Conservation (phyloP, 2,113 vertebrate species). For the Papio anubis region DNA sequence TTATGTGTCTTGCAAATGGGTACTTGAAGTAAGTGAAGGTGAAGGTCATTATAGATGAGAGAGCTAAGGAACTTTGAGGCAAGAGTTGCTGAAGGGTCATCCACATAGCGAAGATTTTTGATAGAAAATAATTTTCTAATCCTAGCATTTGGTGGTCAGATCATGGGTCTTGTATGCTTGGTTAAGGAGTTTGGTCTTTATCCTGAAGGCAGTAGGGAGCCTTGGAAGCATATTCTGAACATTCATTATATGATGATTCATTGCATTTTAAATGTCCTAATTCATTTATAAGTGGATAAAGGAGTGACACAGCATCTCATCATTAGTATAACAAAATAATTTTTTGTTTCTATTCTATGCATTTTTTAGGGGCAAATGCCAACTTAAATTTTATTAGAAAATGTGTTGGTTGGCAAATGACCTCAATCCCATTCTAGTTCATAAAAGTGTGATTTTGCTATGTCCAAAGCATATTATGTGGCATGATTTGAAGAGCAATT, state of each 20-base stretch:
- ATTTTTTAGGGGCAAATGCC: not conserved
- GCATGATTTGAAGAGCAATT: not conserved
- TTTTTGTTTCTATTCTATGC: not conserved
- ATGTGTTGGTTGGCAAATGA: not conserved
- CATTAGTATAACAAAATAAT: not conserved
- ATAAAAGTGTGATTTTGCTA: not conserved
- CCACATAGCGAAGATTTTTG: not conserved
- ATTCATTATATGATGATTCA: not conserved
- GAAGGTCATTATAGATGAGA: not conserved
- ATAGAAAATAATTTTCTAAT: not conserved
- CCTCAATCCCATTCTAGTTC: not conserved
- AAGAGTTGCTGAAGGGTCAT: not conserved
- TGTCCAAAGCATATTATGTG: not conserved
- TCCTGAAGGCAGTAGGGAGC: not conserved
- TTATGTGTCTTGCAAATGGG: not conserved
- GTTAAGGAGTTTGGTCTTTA: not conserved
- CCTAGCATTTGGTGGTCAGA: not conserved
- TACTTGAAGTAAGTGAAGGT: not conserved
- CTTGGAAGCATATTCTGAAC: not conserved
- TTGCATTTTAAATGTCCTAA: not conserved
- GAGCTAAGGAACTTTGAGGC: not conserved
- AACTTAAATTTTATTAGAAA: constrained; percentile 35
- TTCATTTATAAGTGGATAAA: constrained; percentile 20
- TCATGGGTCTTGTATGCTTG: not conserved
- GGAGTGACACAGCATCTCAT: not conserved